Evolutionary conservation across 1,140 invertebrate genomes (phyloP).

Genomic region (Nylanderia fulva): DNA sequence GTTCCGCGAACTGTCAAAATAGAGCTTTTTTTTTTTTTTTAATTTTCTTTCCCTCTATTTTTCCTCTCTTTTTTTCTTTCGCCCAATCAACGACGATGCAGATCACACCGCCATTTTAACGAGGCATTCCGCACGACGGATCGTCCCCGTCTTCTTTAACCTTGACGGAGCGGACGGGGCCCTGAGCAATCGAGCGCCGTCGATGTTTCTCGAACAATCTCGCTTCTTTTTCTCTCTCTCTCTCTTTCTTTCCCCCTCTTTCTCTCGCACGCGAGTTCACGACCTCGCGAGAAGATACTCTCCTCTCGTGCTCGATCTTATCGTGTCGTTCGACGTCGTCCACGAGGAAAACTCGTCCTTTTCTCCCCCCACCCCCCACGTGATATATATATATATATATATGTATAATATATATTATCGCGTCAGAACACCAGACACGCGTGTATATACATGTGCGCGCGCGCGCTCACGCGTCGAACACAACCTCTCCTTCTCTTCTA

Average conservation of each 20-base stretch:
- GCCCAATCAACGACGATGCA: slow-evolving; percentile 76
- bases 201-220: slow-evolving; percentile 68
- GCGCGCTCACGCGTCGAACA: slow-evolving; percentile 3
- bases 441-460: neutral
- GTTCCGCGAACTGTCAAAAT: no score
- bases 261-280: slow-evolving; percentile 13
- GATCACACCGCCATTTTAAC: slow-evolving; percentile 84
- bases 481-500: no score
- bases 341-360: slow-evolving; percentile 16
- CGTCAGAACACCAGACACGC: slow-evolving; percentile 41
- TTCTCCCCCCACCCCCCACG: no score
- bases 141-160: slow-evolving; percentile 59
- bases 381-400: slow-evolving; percentile 35
- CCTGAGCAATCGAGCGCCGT: neutral
- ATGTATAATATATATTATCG: no score
- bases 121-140: slow-evolving; percentile 61
- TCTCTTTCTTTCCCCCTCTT: neutral
- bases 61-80: no score
- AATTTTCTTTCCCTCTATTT: no score
- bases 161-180: neutral
- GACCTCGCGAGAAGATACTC: slow-evolving; percentile 30
- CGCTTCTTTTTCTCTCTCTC: neutral
- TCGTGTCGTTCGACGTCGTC: neutral
- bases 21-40: neutral
- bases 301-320: neutral